These are phyloP conservation scores for Carollia perspicillata DNA, from an alignment of 2,113 vertebrate genomes.

Conservation along the genomic window DNA sequence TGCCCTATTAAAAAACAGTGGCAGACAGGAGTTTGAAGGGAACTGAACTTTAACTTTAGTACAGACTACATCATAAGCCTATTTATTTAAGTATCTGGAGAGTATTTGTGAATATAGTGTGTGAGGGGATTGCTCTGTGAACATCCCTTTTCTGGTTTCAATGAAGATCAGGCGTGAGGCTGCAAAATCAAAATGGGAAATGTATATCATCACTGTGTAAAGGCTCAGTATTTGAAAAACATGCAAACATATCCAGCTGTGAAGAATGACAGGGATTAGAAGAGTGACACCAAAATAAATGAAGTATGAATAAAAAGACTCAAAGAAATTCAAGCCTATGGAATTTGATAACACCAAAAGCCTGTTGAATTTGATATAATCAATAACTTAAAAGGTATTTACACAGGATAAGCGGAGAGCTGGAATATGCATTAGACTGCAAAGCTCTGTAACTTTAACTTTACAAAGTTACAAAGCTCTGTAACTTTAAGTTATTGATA, in stretches of 20 bases:
- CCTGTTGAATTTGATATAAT: slow-evolving; percentile 60
- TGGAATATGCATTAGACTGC: slow-evolving; percentile 45
- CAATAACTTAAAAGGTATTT: slow-evolving; percentile 56
- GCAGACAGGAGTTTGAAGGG: neutral
- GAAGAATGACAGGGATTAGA: slow-evolving; percentile 61
- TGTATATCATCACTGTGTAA: slow-evolving; percentile 53
- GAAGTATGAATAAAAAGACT: slow-evolving; percentile 51
- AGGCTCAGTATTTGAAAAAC: slow-evolving; percentile 71
- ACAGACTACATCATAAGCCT: neutral
- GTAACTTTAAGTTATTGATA: too few species aligned
- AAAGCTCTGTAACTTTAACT: slow-evolving; percentile 60
- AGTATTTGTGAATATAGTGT: slow-evolving; percentile 30
- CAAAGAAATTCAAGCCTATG: slow-evolving; percentile 48
- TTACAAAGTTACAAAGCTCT: too few species aligned
- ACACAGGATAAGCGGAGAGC: slow-evolving; percentile 54
- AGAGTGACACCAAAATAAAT: slow-evolving; percentile 52
- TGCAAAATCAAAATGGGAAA: slow-evolving; percentile 51
- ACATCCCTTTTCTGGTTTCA: slow-evolving; percentile 67
- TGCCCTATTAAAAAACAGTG: neutral
- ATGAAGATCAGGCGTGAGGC: slow-evolving; percentile 52
- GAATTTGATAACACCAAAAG: slow-evolving; percentile 50
- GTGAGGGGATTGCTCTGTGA: neutral
- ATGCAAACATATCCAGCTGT: slow-evolving; percentile 52
- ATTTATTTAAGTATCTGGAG: slow-evolving; percentile 32
- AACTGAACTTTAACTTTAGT: neutral